Evolutionary conservation across 2,888 invertebrate species (phyloP).

Genomic region (Polydrusus pterygomalis): DNA sequence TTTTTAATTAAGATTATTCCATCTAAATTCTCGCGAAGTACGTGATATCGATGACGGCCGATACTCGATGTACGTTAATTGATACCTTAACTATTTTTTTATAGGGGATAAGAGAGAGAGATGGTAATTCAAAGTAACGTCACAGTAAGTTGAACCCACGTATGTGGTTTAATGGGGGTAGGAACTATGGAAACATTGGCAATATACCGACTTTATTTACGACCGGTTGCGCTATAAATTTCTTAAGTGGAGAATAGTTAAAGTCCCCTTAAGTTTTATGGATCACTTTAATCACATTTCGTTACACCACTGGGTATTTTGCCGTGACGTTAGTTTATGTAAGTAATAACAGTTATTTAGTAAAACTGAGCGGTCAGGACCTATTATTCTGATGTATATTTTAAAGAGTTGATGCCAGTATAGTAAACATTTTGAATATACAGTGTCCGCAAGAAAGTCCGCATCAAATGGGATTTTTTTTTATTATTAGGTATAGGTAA

Average conservation of each 20-base stretch:
- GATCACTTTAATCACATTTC: not conserved
- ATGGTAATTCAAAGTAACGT: conserved; percentile 15
- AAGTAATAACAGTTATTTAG: no score
- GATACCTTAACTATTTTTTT: not conserved
- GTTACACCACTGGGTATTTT: not conserved
- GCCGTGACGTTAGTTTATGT: no score
- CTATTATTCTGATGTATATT: no score
- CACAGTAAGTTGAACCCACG: not conserved
- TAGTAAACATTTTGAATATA: no score
- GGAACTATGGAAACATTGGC: not conserved
- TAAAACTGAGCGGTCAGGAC: no score
- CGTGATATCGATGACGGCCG: no score
- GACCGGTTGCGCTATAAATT: not conserved
- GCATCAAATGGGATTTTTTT: no score
- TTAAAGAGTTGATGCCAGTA: no score
- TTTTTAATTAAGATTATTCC: not conserved
- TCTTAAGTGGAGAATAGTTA: not conserved
- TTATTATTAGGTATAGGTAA: no score
- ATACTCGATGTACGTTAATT: no score
- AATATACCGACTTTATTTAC: not conserved
- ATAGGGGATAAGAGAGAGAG: not conserved
- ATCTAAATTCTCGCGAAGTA: no score
- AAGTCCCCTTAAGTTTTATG: not conserved
- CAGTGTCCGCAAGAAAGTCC: no score
- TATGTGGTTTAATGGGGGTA: conserved; percentile 3